Base-by-base conservation (phyloP, 2,113 vertebrate genomes). In the Paedocypris sp. region DNA sequence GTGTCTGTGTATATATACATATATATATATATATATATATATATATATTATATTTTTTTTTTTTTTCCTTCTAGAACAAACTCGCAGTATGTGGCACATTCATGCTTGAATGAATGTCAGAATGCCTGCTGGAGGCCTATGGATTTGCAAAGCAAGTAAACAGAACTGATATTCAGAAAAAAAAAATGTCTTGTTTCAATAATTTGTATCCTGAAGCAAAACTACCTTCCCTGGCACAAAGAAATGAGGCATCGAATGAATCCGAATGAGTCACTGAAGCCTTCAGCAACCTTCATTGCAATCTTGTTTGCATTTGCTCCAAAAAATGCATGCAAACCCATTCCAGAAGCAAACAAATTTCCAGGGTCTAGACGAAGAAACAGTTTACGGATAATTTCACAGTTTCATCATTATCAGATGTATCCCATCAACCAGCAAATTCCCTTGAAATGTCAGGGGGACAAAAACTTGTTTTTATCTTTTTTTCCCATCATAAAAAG, bases 181-280 rank as follows among this genome's bases (percentile, higher is more conserved):
- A n/a, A n/a, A n/a, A 32, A 45, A 54, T 22, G 35, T 50, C 52
- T 66, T 47, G 47, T 70, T 45, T 66, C 59, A 66, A 58, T 66
- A 58, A 57, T 23, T 58, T 25, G 51, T 56, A 56, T 58, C 52
- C 41, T 47, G 26, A 33, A 54, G 48, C 57, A 64, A 13, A 67
- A 29, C 29, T 29, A 8, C 4, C 29, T 38, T 45, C 28, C 8
- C 26, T 18, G 31, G 36, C 51, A 39, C 47, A 39, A 12, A 13
- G 50, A 32, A 33, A 41, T 22, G 19, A 19, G 36, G 32, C 42
- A 59, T 29, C 20, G 28, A 49, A 33, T 57, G 66, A 68, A 68
- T 50, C 23, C 42, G 59, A 36, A 47, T 68, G 51, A 68, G 43
- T 50, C 59, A 68, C 35, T 41, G 10, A 42, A 43, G 59, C 59